Evolutionary conservation across 2,888 invertebrate species (phyloP).

Genomic region (Cenopis cana): DNA sequence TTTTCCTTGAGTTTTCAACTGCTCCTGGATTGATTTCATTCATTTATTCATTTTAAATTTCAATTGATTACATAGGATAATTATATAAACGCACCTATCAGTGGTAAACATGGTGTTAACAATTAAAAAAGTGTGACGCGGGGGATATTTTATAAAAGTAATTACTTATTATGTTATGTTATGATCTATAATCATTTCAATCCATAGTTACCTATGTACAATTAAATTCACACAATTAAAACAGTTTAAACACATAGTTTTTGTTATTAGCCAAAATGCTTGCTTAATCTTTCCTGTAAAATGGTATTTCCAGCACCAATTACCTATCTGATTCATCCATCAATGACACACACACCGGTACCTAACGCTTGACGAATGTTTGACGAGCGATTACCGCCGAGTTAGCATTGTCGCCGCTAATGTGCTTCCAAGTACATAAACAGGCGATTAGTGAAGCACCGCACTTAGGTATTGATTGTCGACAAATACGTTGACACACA

Average conservation of each 20-base stretch:
- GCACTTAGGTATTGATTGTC: slow-evolving; percentile 54
- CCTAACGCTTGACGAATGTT: slow-evolving; percentile 46
- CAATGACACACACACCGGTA: slow-evolving; percentile 12
- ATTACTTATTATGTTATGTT: no score
- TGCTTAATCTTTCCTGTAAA: neutral
- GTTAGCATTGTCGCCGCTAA: slow-evolving; percentile 49
- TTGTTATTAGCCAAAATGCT: neutral
- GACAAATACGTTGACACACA: slow-evolving; percentile 50
- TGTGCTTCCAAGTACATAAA: slow-evolving; percentile 63
- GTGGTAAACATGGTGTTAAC: no score
- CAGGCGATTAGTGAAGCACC: slow-evolving; percentile 66
- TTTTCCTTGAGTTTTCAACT: neutral
- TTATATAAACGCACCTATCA: no score
- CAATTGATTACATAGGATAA: no score
- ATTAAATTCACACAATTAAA: neutral
- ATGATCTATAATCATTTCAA: no score
- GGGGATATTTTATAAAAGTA: neutral
- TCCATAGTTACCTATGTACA: no score
- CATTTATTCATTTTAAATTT: neutral
- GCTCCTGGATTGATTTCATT: neutral
- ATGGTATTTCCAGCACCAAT: neutral
- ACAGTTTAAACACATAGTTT: neutral
- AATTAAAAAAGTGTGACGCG: neutral
- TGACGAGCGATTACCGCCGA: slow-evolving; percentile 61
- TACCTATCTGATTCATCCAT: slow-evolving; percentile 18